Conservation (phyloP, 1,140 invertebrate genomes). For the Trachymyrmex septentrionalis region DNA sequence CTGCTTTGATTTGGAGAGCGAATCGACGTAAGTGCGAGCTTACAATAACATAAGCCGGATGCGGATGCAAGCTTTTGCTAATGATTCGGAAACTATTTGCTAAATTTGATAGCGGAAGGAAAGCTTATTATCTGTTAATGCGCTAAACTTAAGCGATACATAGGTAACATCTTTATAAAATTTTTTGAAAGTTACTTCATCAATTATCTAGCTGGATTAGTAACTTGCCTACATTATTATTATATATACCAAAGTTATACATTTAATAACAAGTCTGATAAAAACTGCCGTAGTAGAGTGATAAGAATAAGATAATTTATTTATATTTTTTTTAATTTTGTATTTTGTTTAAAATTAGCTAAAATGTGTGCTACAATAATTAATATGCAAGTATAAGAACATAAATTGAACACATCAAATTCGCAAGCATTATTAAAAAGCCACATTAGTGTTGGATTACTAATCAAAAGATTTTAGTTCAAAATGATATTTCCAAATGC, state of each 20-base stretch:
- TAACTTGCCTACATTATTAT: neutral
- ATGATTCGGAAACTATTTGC: conserved; percentile 4
- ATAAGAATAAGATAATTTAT: too few species aligned
- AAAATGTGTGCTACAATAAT: neutral
- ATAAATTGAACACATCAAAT: neutral
- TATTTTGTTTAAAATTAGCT: neutral
- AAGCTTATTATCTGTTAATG: neutral
- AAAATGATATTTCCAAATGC: neutral
- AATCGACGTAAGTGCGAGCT: neutral
- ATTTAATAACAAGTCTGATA: too few species aligned
- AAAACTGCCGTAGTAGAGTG: too few species aligned
- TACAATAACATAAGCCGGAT: neutral
- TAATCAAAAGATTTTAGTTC: neutral
- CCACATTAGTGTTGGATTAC: neutral
- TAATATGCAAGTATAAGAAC: neutral
- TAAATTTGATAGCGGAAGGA: neutral
- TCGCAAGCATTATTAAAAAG: neutral
- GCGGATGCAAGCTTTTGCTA: neutral
- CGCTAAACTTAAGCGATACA: neutral
- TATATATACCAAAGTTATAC: neutral
- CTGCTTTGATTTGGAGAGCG: neutral
- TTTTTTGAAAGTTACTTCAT: neutral
- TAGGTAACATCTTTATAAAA: neutral
- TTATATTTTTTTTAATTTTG: neutral
- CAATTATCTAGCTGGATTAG: neutral